phyloP scores from a whole-genome alignment of 2,797 vertebrate genomes.

The Hypotaenidia philippensis region DNA sequence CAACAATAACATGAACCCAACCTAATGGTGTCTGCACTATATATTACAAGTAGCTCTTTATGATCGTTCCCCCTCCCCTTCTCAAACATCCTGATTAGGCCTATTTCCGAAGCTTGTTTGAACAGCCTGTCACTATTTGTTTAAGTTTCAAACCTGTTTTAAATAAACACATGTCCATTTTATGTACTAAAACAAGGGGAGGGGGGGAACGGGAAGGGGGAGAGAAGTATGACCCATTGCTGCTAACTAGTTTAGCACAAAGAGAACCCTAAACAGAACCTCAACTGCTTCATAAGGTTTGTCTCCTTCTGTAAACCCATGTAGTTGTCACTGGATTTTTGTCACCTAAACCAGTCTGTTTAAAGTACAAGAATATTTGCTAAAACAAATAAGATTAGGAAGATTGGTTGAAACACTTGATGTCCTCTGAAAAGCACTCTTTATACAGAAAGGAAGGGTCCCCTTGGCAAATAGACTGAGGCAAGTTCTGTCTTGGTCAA shows the following conservation, averaged over 20 bases:
- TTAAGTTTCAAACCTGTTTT: conserved; percentile 82
- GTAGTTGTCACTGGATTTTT: conserved; percentile 53
- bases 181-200: conserved; percentile 74
- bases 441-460: conserved; percentile 30
- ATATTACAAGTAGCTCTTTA: conserved; percentile 73
- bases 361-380: conserved; percentile 30
- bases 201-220: background rate
- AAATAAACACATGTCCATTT: conserved; percentile 81
- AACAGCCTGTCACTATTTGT: conserved; percentile 86
- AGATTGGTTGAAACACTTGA: conserved; percentile 18
- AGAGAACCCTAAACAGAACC: conserved; percentile 40
- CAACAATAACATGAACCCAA: conserved; percentile 49
- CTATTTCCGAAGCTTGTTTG: conserved; percentile 86
- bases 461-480: background rate
- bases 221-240: background rate
- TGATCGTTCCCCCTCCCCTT: conserved; percentile 66
- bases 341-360: background rate
- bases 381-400: conserved; percentile 51
- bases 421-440: conserved; percentile 18
- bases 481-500: conserved; percentile 38
- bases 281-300: conserved; percentile 19
- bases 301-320: conserved; percentile 1
- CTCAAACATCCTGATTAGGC: conserved; percentile 86
- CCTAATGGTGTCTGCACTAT: conserved; percentile 45
- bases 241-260: conserved; percentile 57